Percentiles rank a stretch among this genome's conserved stretches.
These are phyloP conservation scores for Pristionchus arcanus DNA, from an alignment of 2,888 invertebrate genomes.

Conservation along the genomic window DNA sequence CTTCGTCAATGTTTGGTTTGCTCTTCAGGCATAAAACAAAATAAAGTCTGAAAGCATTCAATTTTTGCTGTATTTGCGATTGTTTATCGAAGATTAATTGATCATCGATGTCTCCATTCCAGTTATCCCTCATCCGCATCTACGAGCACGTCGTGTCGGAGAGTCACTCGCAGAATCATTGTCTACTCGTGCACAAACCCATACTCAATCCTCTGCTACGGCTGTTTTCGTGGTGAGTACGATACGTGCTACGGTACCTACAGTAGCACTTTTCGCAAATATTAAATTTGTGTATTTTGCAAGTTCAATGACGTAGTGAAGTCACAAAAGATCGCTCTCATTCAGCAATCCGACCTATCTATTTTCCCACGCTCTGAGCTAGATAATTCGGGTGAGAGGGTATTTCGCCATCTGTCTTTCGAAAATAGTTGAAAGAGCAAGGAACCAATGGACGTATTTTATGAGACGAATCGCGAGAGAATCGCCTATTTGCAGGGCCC, in stretches of 20 bases:
- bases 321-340: too few species aligned
- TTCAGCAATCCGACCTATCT: too few species aligned
- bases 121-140: constrained; percentile 64
- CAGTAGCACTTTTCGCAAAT: too few species aligned
- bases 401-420: background rate
- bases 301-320: too few species aligned
- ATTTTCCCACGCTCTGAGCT: too few species aligned
- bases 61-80: too few species aligned
- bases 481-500: too few species aligned
- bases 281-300: too few species aligned
- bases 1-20: background rate
- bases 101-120: background rate
- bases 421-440: background rate
- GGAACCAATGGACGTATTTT: background rate
- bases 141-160: constrained; percentile 68
- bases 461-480: too few species aligned
- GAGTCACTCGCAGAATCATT: constrained; percentile 74
- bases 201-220: constrained; percentile 91
- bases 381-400: background rate
- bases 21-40: too few species aligned
- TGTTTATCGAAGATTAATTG: too few species aligned
- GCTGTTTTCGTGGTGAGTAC: constrained; percentile 86
- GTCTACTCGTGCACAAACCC: constrained; percentile 90
- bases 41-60: too few species aligned
- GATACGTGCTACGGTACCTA: background rate